Evolutionary conservation across 2,113 vertebrate genomes (phyloP).

Genomic region (Apodemus sylvaticus): DNA sequence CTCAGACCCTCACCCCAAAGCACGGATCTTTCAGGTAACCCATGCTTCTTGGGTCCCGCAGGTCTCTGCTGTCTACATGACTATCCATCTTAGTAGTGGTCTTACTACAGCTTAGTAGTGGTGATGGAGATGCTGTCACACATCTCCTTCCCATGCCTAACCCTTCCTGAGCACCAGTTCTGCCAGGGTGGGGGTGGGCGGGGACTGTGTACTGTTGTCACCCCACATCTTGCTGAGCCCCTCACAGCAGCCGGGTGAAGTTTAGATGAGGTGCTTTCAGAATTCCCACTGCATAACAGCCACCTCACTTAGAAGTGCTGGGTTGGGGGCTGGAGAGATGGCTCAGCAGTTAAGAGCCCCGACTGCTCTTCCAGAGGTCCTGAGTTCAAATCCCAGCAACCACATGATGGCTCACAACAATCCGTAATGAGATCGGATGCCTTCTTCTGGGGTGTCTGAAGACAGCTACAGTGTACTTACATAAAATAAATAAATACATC

Average conservation of each 20-base stretch:
- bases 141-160: neutral
- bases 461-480: too few species aligned
- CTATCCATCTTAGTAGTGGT: neutral
- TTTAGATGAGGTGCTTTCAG: neutral
- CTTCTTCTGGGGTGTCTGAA: too few species aligned
- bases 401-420: too few species aligned
- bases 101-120: too few species aligned
- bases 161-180: neutral
- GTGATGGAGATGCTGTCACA: neutral
- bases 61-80: neutral
- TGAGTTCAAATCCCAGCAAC: too few species aligned
- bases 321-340: too few species aligned
- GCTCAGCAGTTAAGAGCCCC: too few species aligned
- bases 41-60: neutral
- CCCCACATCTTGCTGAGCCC: neutral
- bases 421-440: too few species aligned
- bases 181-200: neutral
- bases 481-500: too few species aligned
- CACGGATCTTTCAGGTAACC: neutral
- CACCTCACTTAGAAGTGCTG: neutral
- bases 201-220: neutral
- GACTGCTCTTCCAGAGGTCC: too few species aligned
- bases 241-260: neutral
- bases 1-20: neutral
- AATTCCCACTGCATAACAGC: neutral